Conservation (phyloP, 2,888 invertebrate genomes). For the Drosophila rellima region DNA sequence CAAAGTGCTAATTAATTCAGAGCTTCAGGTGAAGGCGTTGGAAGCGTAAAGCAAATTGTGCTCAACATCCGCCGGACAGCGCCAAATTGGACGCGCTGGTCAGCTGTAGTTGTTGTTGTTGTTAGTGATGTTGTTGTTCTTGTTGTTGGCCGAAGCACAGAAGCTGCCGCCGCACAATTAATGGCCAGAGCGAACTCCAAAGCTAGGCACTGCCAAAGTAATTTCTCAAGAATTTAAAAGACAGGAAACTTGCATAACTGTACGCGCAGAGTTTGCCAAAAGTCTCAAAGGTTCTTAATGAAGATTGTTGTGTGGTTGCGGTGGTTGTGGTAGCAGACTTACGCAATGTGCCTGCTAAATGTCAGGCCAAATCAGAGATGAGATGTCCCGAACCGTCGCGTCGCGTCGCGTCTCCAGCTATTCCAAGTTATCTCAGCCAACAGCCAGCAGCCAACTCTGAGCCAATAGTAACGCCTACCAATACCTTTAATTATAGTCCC, state of each 20-base stretch:
- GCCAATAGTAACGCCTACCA: constrained; percentile 82
- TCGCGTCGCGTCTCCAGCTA: background rate
- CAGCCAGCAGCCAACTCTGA: constrained; percentile 47
- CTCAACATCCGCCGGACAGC: constrained; percentile 66
- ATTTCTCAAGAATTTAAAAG: constrained; percentile 66
- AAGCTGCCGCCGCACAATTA: constrained; percentile 60
- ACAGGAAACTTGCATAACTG: constrained; percentile 79
- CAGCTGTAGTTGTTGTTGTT: constrained; percentile 12
- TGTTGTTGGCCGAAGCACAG: constrained; percentile 34
- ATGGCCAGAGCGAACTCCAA: constrained; percentile 47
- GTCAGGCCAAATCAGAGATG: constrained; percentile 55
- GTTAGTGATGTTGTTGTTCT: constrained; percentile 1
- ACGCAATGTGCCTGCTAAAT: constrained; percentile 63
- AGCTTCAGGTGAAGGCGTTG: constrained; percentile 73
- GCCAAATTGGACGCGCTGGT: constrained; percentile 50
- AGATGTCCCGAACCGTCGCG: too few species aligned
- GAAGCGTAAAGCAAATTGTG: constrained; percentile 62
- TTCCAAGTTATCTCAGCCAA: constrained; percentile 8
- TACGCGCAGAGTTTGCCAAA: constrained; percentile 48
- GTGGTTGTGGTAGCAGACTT: constrained; percentile 42
- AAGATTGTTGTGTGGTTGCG: background rate
- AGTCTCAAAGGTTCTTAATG: constrained; percentile 42
- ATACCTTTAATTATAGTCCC: constrained; percentile 79
- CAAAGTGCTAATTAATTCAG: constrained; percentile 79
- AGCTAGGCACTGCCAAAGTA: constrained; percentile 41